Evolutionary conservation across 1,140 invertebrate genomes (phyloP), one percentile per base, ranked within the genome.

Genomic region (Trichogramma pretiosum): DNA sequence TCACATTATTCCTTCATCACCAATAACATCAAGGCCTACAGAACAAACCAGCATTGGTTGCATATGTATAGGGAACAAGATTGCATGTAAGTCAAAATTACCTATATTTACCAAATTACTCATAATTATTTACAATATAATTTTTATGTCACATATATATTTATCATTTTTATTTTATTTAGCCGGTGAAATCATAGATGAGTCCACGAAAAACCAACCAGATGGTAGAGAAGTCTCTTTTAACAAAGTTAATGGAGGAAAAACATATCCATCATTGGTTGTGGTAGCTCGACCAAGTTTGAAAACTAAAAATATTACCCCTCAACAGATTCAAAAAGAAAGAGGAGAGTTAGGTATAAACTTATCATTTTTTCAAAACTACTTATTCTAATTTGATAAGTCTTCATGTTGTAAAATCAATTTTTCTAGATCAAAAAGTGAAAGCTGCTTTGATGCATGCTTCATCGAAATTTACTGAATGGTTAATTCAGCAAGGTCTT

Each of bases 401-500:
- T 28, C 24, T 28, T 28, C 24, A 28, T 28, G 5, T 28, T 28
- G 5, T 11, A 28, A n/a, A n/a, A n/a, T n/a, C n/a, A n/a, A n/a
- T n/a, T n/a, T n/a, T 64, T 60, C 45, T 44, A 70, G 68, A 72
- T 56, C 68, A 74, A 8, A 85, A 85, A 68, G 87, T 92, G 0
- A 90, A 90, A 64, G 74, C 77, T 18, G 80, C 89, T 13, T 70
- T 92, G 1, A 83, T 88, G 75, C 80, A 82, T 56, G 78, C 79
- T 1, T 79, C 85, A 0, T 81, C 84, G 26, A 87, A 87, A 60
- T 89, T 90, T 58, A 87, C 85, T 1, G 88, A 92, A 71, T 90
- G 87, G 87, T 73, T 92, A 17, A 86, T 92, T 34, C 87, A 90
- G 61, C 81, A 87, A 61, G 87, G 87, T 1, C 59, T 91, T 3